Conservation (phyloP, 2,113 vertebrate genomes). For the Tragelaphus scriptus region DNA sequence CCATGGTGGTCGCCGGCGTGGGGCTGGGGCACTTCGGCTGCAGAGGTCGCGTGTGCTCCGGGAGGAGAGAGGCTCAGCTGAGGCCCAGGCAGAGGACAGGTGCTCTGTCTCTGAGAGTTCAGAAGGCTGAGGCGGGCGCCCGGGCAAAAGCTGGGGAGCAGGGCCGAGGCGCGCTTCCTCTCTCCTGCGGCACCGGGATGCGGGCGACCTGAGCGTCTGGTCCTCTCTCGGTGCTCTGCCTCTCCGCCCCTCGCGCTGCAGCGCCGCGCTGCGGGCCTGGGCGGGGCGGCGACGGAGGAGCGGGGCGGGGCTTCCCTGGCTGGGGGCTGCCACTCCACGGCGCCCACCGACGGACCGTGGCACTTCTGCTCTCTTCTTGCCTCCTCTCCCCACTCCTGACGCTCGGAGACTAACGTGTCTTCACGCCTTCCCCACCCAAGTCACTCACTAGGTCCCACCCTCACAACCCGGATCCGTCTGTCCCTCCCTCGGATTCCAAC, state of each 20-base stretch:
- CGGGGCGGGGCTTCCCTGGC: constrained; percentile 37
- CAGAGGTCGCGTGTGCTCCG: background rate
- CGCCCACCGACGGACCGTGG: background rate
- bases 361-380: no score
- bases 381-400: background rate
- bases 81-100: background rate
- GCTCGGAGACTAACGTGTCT: background rate
- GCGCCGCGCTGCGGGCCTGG: constrained; percentile 72
- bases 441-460: background rate
- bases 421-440: background rate
- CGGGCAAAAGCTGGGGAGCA: background rate
- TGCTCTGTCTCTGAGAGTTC: background rate
- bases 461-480: background rate
- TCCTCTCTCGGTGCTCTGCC: constrained; percentile 44
- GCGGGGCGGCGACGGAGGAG: constrained; percentile 50
- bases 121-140: background rate
- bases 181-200: constrained; percentile 46
- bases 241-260: constrained; percentile 70
- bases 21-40: background rate
- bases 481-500: constrained; percentile 20
- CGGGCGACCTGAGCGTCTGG: constrained; percentile 33
- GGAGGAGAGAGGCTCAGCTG: background rate
- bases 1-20: constrained; percentile 80
- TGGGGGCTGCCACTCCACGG: background rate
- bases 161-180: background rate